Base-by-base conservation (phyloP, 1,140 invertebrate genomes). In the Doryteuthis pealeii region DNA sequence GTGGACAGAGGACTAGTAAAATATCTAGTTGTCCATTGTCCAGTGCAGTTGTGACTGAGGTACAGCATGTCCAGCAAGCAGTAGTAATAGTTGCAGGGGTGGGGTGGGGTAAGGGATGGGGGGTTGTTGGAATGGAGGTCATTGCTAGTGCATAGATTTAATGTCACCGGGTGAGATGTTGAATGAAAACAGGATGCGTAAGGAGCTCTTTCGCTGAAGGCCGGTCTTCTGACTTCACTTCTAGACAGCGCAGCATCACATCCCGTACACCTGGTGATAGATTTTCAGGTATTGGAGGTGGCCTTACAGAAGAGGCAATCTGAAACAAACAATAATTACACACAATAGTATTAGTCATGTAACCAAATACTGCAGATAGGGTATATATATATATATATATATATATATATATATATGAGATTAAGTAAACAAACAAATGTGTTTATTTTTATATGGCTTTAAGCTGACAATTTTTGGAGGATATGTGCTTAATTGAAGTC, bases 131-230 rank as follows among this genome's bases (percentile, higher is more conserved):
- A 22, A 62, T 62, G 54, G 1, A 62, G 18, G 54, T 5, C 18
- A 22, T 28, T 28, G 18, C 18, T 62, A 5, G 26, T n/a, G 18
- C 22, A 22, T n/a, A 6, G 54, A 28, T 18, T n/a, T 62, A n/a
- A 22, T 62, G 54, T 62, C 54, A 62, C 5, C 54, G 54, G 26
- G 18, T 62, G 22, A 62, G 26, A 62, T 62, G 54, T 62, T 62
- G 81, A 30, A 81, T 86, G 77, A 89, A 89, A n/a, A 88, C 80
- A 6, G 87, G 86, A 76, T 89, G 88, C 31, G 85, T 74, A 8
- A 89, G 80, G 10, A 89, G 80, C 70, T 89, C 87, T 77, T 88
- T 89, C 22, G 88, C 88, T n/a, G 85, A 71, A 0, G 88, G 89
- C 30, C 89, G 77, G 45, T 87, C 78, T 71, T 85, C 85, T 33